These are phyloP conservation scores for Drosophila eohydei DNA, from an alignment of 2,888 invertebrate genomes.

Conservation along the genomic window DNA sequence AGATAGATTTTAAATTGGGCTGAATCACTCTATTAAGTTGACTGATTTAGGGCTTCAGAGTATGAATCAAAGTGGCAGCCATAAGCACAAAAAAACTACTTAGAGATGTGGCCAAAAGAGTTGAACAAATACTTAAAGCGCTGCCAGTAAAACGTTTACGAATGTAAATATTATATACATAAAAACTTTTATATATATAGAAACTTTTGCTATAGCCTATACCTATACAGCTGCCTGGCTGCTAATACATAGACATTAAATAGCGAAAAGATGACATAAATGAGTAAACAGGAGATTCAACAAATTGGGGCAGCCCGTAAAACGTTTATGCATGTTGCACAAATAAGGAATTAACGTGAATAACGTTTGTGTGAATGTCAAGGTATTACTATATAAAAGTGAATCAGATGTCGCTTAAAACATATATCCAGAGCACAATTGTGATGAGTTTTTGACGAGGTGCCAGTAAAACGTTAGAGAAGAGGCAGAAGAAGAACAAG, in stretches of 20 bases:
- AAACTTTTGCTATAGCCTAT: too few species aligned
- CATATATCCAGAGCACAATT: neutral
- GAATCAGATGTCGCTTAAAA: neutral
- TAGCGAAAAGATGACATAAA: too few species aligned
- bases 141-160: neutral
- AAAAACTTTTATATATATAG: too few species aligned
- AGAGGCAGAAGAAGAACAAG: too few species aligned
- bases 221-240: too few species aligned
- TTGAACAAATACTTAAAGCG: neutral
- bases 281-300: too few species aligned
- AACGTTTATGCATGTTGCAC: neutral
- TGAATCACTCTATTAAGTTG: neutral
- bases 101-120: too few species aligned
- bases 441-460: neutral
- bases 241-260: too few species aligned
- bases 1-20: neutral
- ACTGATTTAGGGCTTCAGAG: neutral
- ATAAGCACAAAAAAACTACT: too few species aligned
- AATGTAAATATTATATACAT: neutral
- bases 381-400: neutral
- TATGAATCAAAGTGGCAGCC: neutral
- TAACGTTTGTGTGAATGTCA: neutral
- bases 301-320: neutral
- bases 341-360: neutral
- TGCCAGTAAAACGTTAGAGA: conserved; percentile 5